Evolutionary conservation across 2,888 invertebrate species (phyloP).

Genomic region (Dasysyrphus albostriatus): DNA sequence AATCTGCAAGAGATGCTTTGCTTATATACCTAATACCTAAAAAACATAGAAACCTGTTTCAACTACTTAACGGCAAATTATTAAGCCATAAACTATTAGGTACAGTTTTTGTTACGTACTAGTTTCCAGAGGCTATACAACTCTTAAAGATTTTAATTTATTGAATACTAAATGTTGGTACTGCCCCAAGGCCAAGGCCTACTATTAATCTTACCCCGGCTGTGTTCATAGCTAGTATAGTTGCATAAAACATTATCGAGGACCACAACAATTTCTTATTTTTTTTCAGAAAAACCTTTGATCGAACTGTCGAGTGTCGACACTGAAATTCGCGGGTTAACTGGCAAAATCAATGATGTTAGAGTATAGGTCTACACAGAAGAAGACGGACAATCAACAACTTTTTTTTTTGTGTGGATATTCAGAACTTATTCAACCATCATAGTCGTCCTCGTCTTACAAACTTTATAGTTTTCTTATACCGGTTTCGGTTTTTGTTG

Average conservation of each 20-base stretch:
- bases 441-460: constrained; percentile 59
- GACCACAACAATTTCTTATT: constrained; percentile 3
- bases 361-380: constrained; percentile 2
- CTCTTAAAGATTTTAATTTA: too few relatives aligned
- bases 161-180: too few relatives aligned
- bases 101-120: too few relatives aligned
- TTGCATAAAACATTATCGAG: not conserved
- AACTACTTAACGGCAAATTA: too few relatives aligned
- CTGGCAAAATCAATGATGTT: constrained; percentile 57
- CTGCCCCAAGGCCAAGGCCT: not conserved
- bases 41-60: too few relatives aligned
- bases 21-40: too few relatives aligned
- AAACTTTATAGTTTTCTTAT: constrained; percentile 2
- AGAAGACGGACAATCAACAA: constrained; percentile 67
- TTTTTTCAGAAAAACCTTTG: constrained; percentile 45
- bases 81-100: too few relatives aligned
- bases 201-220: not conserved
- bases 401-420: constrained; percentile 17
- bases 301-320: constrained; percentile 37
- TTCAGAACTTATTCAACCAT: constrained; percentile 34
- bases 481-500: constrained; percentile 4
- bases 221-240: constrained; percentile 25
- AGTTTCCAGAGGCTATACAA: too few relatives aligned
- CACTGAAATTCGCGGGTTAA: constrained; percentile 23
- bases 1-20: too few relatives aligned